These are phyloP conservation scores for Cossypha heuglini DNA, from an alignment of 2,797 vertebrate species.

Conservation along the genomic window DNA sequence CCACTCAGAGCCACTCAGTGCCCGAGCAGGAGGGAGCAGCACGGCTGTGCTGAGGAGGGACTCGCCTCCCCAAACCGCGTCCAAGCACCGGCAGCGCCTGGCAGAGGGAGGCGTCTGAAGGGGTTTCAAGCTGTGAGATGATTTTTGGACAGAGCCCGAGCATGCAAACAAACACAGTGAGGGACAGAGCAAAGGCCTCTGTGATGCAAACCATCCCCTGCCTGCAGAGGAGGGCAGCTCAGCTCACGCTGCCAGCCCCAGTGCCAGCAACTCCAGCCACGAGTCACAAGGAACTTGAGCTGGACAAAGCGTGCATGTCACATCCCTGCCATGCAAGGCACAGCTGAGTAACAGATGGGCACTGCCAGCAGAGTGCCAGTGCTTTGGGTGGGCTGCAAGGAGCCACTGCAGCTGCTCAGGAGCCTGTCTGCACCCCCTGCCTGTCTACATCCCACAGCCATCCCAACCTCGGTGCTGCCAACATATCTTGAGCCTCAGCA, in stretches of 20 bases:
- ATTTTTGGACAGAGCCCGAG: neutral
- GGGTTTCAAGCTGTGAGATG: neutral
- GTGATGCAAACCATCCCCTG: neutral
- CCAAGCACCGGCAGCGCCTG: neutral
- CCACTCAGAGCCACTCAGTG: neutral
- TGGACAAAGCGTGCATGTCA: accelerated
- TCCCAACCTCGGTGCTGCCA: accelerated
- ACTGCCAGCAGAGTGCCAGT: accelerated
- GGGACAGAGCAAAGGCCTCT: neutral
- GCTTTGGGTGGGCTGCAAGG: neutral
- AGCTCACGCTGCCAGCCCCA: accelerated
- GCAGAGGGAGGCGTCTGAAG: neutral
- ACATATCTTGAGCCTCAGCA: accelerated
- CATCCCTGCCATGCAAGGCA: neutral
- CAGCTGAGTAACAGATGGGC: neutral
- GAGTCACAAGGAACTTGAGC: neutral
- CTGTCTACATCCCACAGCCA: accelerated
- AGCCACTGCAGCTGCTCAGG: accelerated
- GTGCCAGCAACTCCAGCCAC: neutral
- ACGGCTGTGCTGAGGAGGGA: accelerated
- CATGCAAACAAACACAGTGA: neutral
- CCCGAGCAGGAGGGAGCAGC: neutral
- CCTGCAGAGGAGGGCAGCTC: neutral
- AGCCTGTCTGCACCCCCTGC: accelerated
- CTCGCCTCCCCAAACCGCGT: accelerated